These are phyloP conservation scores for Eudyptes chrysolophus DNA, from an alignment of 2,113 vertebrate species.

Conservation along the genomic window DNA sequence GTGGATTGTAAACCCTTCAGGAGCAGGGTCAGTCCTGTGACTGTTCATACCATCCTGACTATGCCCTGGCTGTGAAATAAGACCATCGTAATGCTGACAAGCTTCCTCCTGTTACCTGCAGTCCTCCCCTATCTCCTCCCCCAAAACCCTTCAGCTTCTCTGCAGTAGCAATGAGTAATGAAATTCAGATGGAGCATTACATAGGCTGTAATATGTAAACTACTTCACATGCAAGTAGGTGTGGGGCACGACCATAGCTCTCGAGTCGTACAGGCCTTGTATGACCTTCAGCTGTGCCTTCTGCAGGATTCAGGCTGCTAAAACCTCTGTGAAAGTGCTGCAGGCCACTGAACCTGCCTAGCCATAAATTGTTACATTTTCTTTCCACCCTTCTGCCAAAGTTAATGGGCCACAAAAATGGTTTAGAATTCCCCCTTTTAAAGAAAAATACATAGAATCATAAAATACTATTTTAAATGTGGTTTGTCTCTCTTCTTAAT, in stretches of 20 bases:
- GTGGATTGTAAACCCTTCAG: background rate
- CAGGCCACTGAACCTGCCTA: background rate
- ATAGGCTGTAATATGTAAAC: background rate
- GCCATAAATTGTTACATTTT: accelerated
- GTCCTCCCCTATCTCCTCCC: background rate
- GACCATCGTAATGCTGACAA: background rate
- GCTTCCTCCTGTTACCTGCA: background rate
- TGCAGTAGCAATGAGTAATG: background rate
- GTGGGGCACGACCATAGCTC: background rate
- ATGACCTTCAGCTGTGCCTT: background rate
- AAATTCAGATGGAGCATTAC: background rate
- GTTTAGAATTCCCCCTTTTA: background rate
- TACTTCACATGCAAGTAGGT: background rate
- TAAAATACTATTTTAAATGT: background rate
- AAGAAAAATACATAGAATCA: background rate
- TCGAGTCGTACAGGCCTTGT: accelerated
- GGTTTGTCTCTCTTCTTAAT: background rate
- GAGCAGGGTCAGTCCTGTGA: background rate
- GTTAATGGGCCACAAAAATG: background rate
- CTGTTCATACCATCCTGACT: background rate
- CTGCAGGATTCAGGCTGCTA: background rate
- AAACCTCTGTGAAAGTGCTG: background rate
- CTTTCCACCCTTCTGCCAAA: background rate
- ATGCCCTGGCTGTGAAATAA: background rate
- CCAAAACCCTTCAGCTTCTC: background rate